Evolutionary conservation across 2,797 vertebrate genomes (phyloP), one percentile per base, ranked within the genome.

Genomic region (Catamblyrhynchus diadema): DNA sequence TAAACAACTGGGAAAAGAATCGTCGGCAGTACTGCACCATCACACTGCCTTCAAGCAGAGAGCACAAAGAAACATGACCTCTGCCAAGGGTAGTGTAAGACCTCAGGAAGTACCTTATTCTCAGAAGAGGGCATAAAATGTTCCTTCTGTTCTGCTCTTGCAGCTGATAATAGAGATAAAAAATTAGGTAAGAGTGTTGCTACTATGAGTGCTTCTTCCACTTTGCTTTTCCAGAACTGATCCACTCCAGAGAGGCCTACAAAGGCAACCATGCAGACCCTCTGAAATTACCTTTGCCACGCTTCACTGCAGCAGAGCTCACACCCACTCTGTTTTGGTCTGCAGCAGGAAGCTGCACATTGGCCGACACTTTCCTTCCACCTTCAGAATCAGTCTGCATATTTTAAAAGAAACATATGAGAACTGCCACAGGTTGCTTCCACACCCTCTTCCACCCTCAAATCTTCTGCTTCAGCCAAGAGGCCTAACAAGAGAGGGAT

Each of bases 321-420:
- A 8, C 8, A 0, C 0, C 3, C 20, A 22, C 23, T 21, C 6
- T 16, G 2, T 25, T 45, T 1, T 2, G 11, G 8, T 4, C 8
- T 12, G 28, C 54, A 67, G 5, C 7, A 33, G 42, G 60, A n/a
- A n/a, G 19, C 15, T 21, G 30, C 13, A 19, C 11, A 27, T 8
- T 0, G 0, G 20, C 23, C 0, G 0, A 14, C 12, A 3, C 18
- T 27, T 33, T 27, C 7, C 6, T 10, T 23, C 2, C 5, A 32
- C 14, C 12, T 45, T 74, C 6, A 20, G 32, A n/a, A 53, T 79
- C 20, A 8, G 2, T 37, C 88, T 85, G 74, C 1, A 6, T 4
- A 39, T 62, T 80, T 80, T 17, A 30, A 50, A 73, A 74, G 30
- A 65, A 15, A 12, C 1, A 15, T 2, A 2, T 44, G 12, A 80